These are phyloP conservation scores for Aphaenogaster floridana DNA, from an alignment of 1,140 invertebrate genomes.

Conservation along the genomic window DNA sequence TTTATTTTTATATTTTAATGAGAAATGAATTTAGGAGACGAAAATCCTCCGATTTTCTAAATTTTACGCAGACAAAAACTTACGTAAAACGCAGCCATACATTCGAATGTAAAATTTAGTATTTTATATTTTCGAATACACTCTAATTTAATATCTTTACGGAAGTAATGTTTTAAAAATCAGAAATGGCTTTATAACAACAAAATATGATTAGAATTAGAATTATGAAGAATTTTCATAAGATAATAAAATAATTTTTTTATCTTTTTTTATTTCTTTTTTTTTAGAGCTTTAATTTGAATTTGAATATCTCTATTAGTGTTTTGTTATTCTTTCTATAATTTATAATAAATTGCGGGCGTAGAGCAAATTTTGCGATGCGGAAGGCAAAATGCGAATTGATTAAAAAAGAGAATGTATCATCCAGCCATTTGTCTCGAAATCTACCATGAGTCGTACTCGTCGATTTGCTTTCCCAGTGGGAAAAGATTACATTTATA, in stretches of 20 bases:
- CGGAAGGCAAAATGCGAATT: neutral
- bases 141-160: neutral
- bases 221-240: slow-evolving; percentile 10
- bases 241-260: neutral
- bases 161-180: slow-evolving; percentile 3
- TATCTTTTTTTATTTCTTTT: neutral
- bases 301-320: neutral
- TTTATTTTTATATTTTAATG: slow-evolving; percentile 13
- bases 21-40: neutral
- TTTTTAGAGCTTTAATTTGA: slow-evolving; percentile 4
- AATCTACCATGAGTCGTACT: slow-evolving; percentile 58
- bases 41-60: neutral
- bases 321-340: slow-evolving; percentile 3
- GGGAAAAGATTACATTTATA: slow-evolving; percentile 20
- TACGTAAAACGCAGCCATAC: neutral
- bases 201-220: neutral
- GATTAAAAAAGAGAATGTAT: neutral
- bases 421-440: neutral
- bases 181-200: neutral
- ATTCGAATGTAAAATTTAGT: neutral
- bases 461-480: slow-evolving; percentile 35
- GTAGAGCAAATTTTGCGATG: neutral
- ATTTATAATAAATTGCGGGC: slow-evolving; percentile 6
- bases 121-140: neutral
- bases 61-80: slow-evolving; percentile 1